Evolutionary conservation across 1,140 invertebrate species (phyloP), one percentile per base, ranked within the genome.

Genomic region (Orussus abietinus): DNA sequence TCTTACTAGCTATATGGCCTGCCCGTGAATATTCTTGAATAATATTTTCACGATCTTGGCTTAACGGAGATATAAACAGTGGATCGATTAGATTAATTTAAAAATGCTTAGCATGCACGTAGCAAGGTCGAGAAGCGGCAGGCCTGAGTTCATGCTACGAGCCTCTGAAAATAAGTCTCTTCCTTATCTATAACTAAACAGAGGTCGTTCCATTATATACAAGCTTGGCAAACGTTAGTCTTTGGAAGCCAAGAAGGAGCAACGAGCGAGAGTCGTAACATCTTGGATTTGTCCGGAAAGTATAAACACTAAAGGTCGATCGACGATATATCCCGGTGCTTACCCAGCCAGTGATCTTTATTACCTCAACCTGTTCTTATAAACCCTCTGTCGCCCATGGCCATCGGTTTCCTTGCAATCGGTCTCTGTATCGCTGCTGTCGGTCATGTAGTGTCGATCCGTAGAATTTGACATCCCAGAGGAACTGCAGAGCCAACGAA

Each of bases 351-450:
- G 32, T 22, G 39, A 9, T 21, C 20, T 20, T 34, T 42, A 46
- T 61, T 55, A 81, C 80, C 80, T 80, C 51, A 79, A 68, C 56
- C 80, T 75, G 60, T 80, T 83, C 56, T 84, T 83, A 38, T 79
- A 80, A 38, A 83, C 76, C 49, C 80, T 73, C 43, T 60, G 46
- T 47, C 82, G 67, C 50, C 80, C 71, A 42, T 78, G 70, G 51
- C 81, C 79, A 63, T 81, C 79, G 12, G 71, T 66, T 50, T 83
- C 82, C 47, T 80, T 75, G 55, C 80, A 82, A 64, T 85, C 82
- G 57, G 69, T 74, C 40, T 85, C 81, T n/a, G 80, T 82, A 55
- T 83, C 81, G 56, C 82, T 84, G 63, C 83, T 84, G 25, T n/a
- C 81, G 82, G 47, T 82, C 80, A 59, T 81, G 67, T 47, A 77